Evolutionary conservation across 1,140 invertebrate species (phyloP).

Genomic region (Drosophila parvula): DNA sequence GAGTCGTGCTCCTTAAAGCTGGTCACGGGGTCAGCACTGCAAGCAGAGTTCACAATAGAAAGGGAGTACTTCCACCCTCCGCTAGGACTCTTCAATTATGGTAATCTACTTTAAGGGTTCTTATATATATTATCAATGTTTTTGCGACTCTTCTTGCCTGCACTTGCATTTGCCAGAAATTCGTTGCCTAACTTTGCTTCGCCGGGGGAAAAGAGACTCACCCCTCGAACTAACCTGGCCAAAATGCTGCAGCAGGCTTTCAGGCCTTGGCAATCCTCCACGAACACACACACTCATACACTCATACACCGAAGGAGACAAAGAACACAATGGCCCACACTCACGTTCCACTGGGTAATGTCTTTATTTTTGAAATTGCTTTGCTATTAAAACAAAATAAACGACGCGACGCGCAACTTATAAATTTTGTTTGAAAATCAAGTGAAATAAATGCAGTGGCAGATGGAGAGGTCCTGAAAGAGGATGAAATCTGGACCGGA

Average conservation of each 20-base stretch:
- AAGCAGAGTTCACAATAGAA: conserved; percentile 5
- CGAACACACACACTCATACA: conserved; percentile 7
- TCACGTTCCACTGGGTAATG: conserved; percentile 30
- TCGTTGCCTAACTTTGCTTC: not conserved
- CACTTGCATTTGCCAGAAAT: conserved; percentile 4
- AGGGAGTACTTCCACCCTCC: conserved; percentile 3
- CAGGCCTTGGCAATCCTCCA: conserved; percentile 40
- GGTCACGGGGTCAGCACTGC: conserved; percentile 36
- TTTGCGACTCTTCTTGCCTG: conserved; percentile 3
- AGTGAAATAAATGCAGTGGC: conserved; percentile 59
- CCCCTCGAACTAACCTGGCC: conserved; percentile 24
- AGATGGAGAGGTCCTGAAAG: not conserved
- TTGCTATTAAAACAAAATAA: conserved; percentile 68
- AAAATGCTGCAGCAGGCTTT: conserved; percentile 45
- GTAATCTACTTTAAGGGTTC: conserved; percentile 39
- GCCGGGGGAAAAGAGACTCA: not conserved
- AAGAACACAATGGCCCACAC: not conserved
- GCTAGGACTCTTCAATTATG: conserved; percentile 34
- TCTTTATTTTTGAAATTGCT: conserved; percentile 59
- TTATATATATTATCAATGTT: conserved; percentile 49
- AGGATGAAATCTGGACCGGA: conserved; percentile 27
- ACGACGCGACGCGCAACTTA: conserved; percentile 63
- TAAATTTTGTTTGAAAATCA: conserved; percentile 65
- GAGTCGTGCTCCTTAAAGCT: not conserved
- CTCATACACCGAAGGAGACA: conserved; percentile 1